A percentile compares a stretch with the other conserved stretches of the same genome.
phyloP scores from a whole-genome alignment of 92 coral and sea anemone species.

The Zoanthus gigantus region DNA sequence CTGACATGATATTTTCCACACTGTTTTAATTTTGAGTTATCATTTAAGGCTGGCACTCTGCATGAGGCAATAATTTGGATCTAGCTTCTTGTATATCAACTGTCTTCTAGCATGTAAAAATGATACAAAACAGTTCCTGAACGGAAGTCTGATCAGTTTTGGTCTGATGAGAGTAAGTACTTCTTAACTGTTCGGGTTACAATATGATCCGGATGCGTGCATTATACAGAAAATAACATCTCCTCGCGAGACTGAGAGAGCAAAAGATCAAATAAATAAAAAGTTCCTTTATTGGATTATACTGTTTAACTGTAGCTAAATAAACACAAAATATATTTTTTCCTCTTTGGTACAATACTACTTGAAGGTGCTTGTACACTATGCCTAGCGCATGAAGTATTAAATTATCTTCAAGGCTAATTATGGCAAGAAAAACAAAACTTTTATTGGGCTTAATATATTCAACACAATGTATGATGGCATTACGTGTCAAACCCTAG shows the following conservation, averaged over 20 bases:
- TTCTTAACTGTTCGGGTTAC: background rate
- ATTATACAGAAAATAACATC: background rate
- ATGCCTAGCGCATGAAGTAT: no score
- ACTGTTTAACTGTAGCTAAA: background rate
- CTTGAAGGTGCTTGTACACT: no score
- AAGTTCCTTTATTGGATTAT: background rate
- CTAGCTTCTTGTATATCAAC: background rate
- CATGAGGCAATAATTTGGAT: background rate
- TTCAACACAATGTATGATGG: no score
- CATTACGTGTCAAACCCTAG: no score
- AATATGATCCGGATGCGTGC: background rate
- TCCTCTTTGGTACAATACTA: background rate
- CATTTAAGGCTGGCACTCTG: background rate
- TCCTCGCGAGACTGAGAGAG: background rate
- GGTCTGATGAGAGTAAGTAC: background rate
- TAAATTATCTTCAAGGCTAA: no score
- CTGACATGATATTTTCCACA: no score
- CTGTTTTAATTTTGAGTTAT: no score
- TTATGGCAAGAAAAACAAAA: no score
- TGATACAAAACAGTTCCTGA: constrained; percentile 27
- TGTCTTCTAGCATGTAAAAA: background rate
- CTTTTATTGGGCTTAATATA: no score
- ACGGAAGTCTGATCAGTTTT: constrained; percentile 1
- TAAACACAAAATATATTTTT: background rate
- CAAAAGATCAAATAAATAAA: background rate